Conservation (phyloP, 2,797 vertebrate species). For the Hemitrygon akajei region DNA sequence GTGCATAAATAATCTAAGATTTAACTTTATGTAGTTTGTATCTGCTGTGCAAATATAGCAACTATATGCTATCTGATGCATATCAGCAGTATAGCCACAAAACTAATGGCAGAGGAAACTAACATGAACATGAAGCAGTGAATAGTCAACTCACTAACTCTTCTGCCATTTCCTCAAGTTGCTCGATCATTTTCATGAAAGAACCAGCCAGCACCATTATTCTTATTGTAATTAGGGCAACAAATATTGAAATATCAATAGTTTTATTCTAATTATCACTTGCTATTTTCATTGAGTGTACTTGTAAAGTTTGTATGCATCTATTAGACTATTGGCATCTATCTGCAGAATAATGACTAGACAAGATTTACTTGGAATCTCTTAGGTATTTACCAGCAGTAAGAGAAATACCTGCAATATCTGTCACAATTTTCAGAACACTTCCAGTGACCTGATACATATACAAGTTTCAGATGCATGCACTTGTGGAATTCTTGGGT, state of each 20-base stretch:
- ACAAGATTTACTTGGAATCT: slow-evolving; percentile 54
- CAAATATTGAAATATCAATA: neutral
- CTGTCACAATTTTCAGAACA: slow-evolving; percentile 48
- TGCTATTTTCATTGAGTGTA: neutral
- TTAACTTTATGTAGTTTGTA: neutral
- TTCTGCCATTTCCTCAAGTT: neutral
- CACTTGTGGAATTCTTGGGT: slow-evolving; percentile 55
- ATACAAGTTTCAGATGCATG: slow-evolving; percentile 47
- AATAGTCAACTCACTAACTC: neutral
- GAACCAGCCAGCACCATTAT: too few species aligned
- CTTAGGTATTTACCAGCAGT: slow-evolving; percentile 63
- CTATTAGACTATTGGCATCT: neutral
- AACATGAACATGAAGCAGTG: neutral
- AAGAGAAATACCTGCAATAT: slow-evolving; percentile 62
- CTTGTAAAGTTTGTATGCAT: neutral
- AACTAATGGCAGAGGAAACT: neutral
- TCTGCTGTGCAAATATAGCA: neutral
- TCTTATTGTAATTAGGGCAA: neutral
- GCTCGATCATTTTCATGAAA: neutral
- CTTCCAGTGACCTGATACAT: slow-evolving; percentile 47
- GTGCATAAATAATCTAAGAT: neutral
- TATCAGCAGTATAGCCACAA: neutral
- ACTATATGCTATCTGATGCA: neutral
- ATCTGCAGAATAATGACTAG: neutral
- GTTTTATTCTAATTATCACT: neutral